Base-by-base conservation (phyloP, 37 sponge, comb jelly and placozoan species). In the Theonella swinhoei region DNA sequence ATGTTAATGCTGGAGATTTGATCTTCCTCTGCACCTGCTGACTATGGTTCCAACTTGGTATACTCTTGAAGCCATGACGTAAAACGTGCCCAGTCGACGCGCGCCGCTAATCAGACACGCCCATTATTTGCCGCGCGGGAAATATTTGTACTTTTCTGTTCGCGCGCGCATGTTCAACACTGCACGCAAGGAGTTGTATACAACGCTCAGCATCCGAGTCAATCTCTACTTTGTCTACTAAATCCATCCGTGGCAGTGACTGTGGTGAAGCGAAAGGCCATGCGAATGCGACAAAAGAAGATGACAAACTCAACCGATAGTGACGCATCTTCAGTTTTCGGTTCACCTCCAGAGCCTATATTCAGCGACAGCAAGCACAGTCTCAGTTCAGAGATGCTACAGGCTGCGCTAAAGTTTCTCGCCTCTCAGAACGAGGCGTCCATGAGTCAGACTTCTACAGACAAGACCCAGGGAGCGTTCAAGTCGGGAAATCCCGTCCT, bases 291-390 rank as follows among this genome's bases (percentile, higher is more conserved):
- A 14, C 54, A 7, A 14, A 7, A 47, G 14, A 47, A 47, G 54
- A 47, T 47, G 54, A 47, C 54, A 47, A 47, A 64, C 64, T 31
- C 69, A 20, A 28, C 59, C 1, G 42, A 19, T 0, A 69, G 70
- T 54, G 30, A 1, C 39, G 1, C 72, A 2, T 26, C 36, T 29
- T 39, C 68, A 24, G 47, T 68, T 28, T 92, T 92, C 35, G 88
- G 81, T 29, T 92, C 92, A 14, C 92, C 92, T 47, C 85, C 88
- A 0, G 88, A 92, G 72, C 92, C 92, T 8, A 69, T 88, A 4
- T 92, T 88, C 81, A 88, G 76, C 72, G 84, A 88, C 32, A 73
- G 42, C 17, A 36, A 72, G 19, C 31, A 70, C 43, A 64, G 81
- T 5, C 38, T 92, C 4, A 77, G 62, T 20, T 28, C 64, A 43